Base-by-base conservation (phyloP, 2,888 invertebrate species). In the Cosmia trapezina region DNA sequence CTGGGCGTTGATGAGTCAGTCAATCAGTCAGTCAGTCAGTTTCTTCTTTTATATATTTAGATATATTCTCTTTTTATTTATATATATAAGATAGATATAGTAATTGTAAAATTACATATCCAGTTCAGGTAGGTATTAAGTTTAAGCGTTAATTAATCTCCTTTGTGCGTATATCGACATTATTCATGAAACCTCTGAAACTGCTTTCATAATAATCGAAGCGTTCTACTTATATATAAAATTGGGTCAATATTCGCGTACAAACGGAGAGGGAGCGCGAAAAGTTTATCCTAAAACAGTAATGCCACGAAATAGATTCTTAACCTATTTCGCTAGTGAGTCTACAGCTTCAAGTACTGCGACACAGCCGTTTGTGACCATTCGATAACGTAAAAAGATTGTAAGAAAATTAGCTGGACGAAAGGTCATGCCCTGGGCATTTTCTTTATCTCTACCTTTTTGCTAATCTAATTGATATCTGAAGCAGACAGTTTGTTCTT, bases 231-330 rank as follows among this genome's bases (percentile, higher is more conserved):
- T 81, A 71, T 62, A 4, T 33, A 72, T 72, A 76, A 79, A 90
- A 89, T 84, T 86, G 76, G 88, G 90, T 88, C 88, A 89, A 87
- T 86, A 86, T 83, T 83, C 80, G 72, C 77, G 83, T 77, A 86
- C 81, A 86, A 86, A 89, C 78, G 82, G 73, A 83, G 77, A 83
- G 80, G 79, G 82, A 82, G 79, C 79, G 76, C 70, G 76, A 84
- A 88, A 84, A 87, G 84, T 86, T 88, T 85, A 84, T 85, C 83
- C 83, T 78, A 83, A 88, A 89, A 86, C 80, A 81, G 84, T 87
- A 84, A 88, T 86, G 83, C 77, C 83, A 74, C 81, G 72, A 80
- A 87, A 89, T 88, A 82, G 86, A 78, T 82, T 84, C 83, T 86
- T 84, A 87, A 86, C 86, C 84, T 86, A 86, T 87, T 88, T 89